Conservation (phyloP, 2,113 vertebrate genomes). For the Cyprinodon tularosa region DNA sequence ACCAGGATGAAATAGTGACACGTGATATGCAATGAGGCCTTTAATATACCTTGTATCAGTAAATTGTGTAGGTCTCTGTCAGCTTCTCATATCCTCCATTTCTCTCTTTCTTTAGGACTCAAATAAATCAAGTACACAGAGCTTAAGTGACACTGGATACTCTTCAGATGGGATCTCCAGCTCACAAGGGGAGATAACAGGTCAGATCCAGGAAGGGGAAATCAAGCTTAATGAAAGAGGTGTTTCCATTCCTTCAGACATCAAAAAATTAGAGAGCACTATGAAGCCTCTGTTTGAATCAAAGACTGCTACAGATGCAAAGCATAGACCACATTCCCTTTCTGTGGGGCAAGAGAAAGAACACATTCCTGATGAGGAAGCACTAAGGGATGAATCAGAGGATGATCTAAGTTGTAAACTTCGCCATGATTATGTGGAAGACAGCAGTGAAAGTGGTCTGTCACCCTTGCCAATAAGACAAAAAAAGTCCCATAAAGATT, state of each 20-base stretch:
- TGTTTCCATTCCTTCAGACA: conserved; percentile 88
- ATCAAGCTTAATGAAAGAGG: conserved; percentile 89
- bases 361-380: conserved; percentile 91
- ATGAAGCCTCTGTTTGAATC: conserved; percentile 89
- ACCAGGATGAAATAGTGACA: conserved; percentile 46
- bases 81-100: conserved; percentile 37
- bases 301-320: conserved; percentile 66
- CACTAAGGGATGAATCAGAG: conserved; percentile 85
- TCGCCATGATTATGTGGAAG: conserved; percentile 94
- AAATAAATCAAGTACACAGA: conserved; percentile 92
- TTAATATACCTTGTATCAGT: conserved; percentile 33
- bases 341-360: conserved; percentile 88
- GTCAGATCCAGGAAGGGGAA: conserved; percentile 89
- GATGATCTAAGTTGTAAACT: conserved; percentile 96
- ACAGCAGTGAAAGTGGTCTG: conserved; percentile 94
- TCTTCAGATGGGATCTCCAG: conserved; percentile 96
- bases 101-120: conserved; percentile 80
- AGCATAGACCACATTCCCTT: conserved; percentile 89
- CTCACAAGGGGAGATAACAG: conserved; percentile 94
- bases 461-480: conserved; percentile 87
- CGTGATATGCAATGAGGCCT: conserved; percentile 43
- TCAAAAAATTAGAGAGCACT: conserved; percentile 91
- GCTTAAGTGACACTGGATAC: conserved; percentile 97
- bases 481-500: conserved; percentile 82
- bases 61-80: conserved; percentile 14